Evolutionary conservation across 2,797 vertebrate species (phyloP).

Genomic region (Moxostoma hubbsi): DNA sequence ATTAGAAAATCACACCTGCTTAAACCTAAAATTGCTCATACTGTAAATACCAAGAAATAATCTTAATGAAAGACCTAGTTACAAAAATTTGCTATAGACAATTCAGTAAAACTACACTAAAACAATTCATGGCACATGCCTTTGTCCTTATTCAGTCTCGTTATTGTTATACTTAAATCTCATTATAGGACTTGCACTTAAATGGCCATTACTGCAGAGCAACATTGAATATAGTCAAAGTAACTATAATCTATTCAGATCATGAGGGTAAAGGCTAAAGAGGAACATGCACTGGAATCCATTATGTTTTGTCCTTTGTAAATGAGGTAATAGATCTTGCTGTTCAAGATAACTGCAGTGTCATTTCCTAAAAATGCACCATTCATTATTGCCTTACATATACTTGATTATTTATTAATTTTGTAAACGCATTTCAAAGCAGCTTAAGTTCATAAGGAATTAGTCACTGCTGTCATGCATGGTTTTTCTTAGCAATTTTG

Average conservation of each 20-base stretch:
- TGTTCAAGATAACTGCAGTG: neutral
- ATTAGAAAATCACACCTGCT: slow-evolving; percentile 2
- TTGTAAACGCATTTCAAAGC: slow-evolving; percentile 18
- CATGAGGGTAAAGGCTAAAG: slow-evolving; percentile 8
- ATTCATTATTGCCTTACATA: slow-evolving; percentile 20
- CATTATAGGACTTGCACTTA: neutral
- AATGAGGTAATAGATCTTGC: slow-evolving; percentile 4
- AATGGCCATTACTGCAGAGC: slow-evolving; percentile 5
- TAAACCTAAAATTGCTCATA: slow-evolving; percentile 5
- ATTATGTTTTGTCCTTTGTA: slow-evolving; percentile 9
- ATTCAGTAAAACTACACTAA: neutral
- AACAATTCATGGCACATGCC: no score
- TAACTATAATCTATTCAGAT: slow-evolving; percentile 10
- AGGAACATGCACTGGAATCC: slow-evolving; percentile 35
- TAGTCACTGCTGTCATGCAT: neutral
- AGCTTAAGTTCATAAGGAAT: neutral
- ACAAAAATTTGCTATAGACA: neutral
- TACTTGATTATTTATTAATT: slow-evolving; percentile 31
- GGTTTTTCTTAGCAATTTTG: slow-evolving; percentile 37
- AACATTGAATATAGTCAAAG: slow-evolving; percentile 23
- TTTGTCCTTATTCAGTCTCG: neutral
- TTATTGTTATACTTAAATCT: neutral
- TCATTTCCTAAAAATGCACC: slow-evolving; percentile 4
- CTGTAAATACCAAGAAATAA: neutral
- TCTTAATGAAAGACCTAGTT: neutral